Evolutionary conservation across 2,888 invertebrate genomes (phyloP), one percentile per base, ranked within the genome.

Genomic region (Graphium colonna): DNA sequence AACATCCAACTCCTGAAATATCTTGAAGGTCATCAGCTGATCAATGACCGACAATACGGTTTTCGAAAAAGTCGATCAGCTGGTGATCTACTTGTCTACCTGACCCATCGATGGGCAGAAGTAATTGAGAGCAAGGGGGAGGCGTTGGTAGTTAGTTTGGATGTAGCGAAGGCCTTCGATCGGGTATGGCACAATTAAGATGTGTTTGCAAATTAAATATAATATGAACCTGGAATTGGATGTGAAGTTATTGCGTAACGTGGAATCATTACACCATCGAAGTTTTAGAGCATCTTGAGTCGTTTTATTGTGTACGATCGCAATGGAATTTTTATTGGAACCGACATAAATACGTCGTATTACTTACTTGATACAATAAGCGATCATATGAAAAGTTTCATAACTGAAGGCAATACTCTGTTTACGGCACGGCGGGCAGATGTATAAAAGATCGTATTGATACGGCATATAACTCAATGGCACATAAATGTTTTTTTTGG

Each of bases 351-450:
- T 43, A 41, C 21, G 48, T 28, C 45, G 36, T 58, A 46, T 56
- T 52, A 40, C 53, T 49, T 51, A 48, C 53, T 52, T 40, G 18
- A 40, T 64, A 63, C 71, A 65, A 71, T 75, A 71, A 72, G 69
- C 63, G 61, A 58, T 67, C 64, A 71, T 72, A 75, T 73, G 73
- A 73, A 71, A 75, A 72, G 62, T 74, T 75, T 75, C 68, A 75
- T 75, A 74, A 67, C 45, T 46, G 46, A 58, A 60, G 63, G 65
- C 67, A 65, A 70, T 73, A 66, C 62, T 51, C 56, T 57, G 63
- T 69, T 71, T 71, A 68, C 64, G 68, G 62, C 64, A 65, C 13
- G 31, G 21, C 36, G 16, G 17, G 31, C 9, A 13, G 39, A 41
- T 59, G 63, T 69, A 70, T 69, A 71, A 67, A 62, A 60, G 44